Conservation (phyloP, 2,113 vertebrate genomes). For the Lamprologus lemairii region DNA sequence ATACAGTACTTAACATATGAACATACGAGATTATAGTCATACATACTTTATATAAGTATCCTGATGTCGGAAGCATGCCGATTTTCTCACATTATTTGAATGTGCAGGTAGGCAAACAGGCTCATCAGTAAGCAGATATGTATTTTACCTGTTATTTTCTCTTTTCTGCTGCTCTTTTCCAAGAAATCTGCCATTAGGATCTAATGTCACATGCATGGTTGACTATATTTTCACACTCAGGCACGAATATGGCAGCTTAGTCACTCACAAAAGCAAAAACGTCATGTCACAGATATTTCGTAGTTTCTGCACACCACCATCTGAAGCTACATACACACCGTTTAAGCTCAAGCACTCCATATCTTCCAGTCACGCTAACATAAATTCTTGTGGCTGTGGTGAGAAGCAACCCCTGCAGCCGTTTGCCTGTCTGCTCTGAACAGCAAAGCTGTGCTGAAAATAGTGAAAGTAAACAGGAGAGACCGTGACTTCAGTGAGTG, state of each 20-base stretch:
- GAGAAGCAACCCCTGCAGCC: conserved; percentile 11
- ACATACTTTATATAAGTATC: background rate
- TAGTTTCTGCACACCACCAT: background rate
- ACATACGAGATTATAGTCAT: background rate
- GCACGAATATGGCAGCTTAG: background rate
- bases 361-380: conserved; percentile 21
- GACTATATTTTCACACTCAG: background rate
- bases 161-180: background rate
- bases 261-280: background rate
- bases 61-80: background rate
- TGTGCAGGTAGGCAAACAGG: background rate
- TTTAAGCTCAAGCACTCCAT: background rate
- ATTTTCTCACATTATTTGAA: background rate
- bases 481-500: background rate
- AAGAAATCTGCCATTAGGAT: background rate
- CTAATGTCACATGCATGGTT: background rate
- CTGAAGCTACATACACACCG: background rate
- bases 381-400: background rate
- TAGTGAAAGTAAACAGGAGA: background rate
- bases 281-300: background rate
- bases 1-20: background rate
- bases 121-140: background rate
- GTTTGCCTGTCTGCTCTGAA: background rate
- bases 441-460: background rate
- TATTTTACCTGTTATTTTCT: background rate